These are phyloP conservation scores for Glossosoma conforme DNA, from an alignment of 1,140 invertebrate species.

Conservation along the genomic window DNA sequence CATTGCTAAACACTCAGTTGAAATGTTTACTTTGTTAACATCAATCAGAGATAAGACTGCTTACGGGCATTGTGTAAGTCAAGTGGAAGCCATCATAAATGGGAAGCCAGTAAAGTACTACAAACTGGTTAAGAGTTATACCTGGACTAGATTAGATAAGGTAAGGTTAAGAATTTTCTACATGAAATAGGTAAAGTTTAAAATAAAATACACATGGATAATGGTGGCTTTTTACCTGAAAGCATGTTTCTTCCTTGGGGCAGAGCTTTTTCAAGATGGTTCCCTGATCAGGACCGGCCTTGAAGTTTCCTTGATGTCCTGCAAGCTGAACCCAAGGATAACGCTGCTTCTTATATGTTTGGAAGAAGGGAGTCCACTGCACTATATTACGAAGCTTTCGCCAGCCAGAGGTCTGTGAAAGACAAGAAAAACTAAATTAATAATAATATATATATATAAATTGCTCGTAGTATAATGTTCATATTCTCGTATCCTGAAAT, in stretches of 20 bases:
- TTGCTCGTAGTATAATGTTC: neutral
- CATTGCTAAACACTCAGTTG: too few species aligned
- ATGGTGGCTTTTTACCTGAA: slow-evolving; percentile 60
- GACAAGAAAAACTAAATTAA: slow-evolving; percentile 30
- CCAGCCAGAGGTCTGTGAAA: slow-evolving; percentile 86
- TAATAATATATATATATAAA: slow-evolving; percentile 1
- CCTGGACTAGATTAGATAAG: too few species aligned
- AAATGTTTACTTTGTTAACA: too few species aligned
- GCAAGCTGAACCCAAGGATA: slow-evolving; percentile 96
- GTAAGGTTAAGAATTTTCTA: too few species aligned
- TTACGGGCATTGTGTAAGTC: too few species aligned
- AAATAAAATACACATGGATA: too few species aligned
- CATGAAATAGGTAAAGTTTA: too few species aligned
- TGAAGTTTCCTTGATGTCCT: slow-evolving; percentile 92
- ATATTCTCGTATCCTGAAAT: neutral
- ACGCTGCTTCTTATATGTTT: slow-evolving; percentile 91
- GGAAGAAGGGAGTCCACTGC: slow-evolving; percentile 93
- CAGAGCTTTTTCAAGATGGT: slow-evolving; percentile 92
- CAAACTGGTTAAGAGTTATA: too few species aligned
- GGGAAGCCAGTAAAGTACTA: too few species aligned
- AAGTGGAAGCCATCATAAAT: too few species aligned
- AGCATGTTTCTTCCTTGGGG: slow-evolving; percentile 82
- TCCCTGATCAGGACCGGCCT: slow-evolving; percentile 84
- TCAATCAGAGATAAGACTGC: too few species aligned
- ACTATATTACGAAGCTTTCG: slow-evolving; percentile 88